Percentiles rank a stretch among this genome's conserved stretches.
phyloP scores from a whole-genome alignment of 2,888 invertebrate species.

The Drosophila pullipes region DNA sequence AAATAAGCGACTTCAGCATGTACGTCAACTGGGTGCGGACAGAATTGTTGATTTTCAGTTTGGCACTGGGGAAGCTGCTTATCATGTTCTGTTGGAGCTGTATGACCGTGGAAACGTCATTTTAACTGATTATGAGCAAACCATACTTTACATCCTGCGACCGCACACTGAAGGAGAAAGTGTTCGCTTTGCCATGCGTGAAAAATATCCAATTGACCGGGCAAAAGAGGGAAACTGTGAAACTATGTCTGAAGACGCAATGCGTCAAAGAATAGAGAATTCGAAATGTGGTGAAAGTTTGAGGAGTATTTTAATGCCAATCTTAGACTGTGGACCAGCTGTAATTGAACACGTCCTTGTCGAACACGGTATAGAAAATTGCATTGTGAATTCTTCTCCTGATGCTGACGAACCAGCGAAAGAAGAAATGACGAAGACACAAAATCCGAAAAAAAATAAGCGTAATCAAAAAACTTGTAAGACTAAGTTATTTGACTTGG shows the following conservation, averaged over 20 bases:
- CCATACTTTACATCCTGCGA: conserved; percentile 95
- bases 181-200: conserved; percentile 94
- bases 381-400: conserved; percentile 10
- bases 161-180: conserved; percentile 97
- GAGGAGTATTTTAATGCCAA: conserved; percentile 92
- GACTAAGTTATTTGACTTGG: conserved; percentile 86
- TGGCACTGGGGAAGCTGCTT: conserved; percentile 96
- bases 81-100: conserved; percentile 97
- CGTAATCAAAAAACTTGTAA: conserved; percentile 18
- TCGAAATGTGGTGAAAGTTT: conserved; percentile 91
- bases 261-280: conserved; percentile 87
- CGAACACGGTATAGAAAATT: conserved; percentile 54
- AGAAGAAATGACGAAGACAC: conserved; percentile 20
- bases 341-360: conserved; percentile 95
- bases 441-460: conserved; percentile 58
- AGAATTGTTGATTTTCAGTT: conserved; percentile 98
- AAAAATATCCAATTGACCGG: conserved; percentile 94
- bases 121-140: conserved; percentile 95
- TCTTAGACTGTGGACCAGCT: conserved; percentile 95
- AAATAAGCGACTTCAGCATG: conserved; percentile 95
- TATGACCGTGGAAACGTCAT: conserved; percentile 98
- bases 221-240: conserved; percentile 88
- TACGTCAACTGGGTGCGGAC: conserved; percentile 95
- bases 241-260: conserved; percentile 86
- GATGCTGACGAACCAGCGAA: not conserved